Evolutionary conservation across 2,113 vertebrate genomes (phyloP), one percentile per base, ranked within the genome.

Genomic region (Mustela nigripes): DNA sequence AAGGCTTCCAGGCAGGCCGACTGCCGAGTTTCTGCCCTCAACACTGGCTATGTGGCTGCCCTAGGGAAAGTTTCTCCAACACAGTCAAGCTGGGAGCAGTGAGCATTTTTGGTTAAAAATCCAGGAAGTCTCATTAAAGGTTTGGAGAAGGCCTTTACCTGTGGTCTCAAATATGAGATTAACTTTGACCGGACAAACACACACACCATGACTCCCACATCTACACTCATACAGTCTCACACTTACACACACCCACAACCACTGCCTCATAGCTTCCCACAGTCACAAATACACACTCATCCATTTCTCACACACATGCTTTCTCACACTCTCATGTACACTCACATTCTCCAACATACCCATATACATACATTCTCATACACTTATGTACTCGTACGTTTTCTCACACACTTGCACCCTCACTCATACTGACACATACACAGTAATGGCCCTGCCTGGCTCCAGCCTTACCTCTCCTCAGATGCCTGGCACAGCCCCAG

Each of bases 181-280:
- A 80, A 56, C 58, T 95, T 95, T 95, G 58, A 94, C 28, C 65
- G 33, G 31, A 82, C 14, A 60, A 78, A 94, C 48, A 78, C 10
- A 33, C 50, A 22, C 26, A 88, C 11, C 11, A 7, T 69, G 69
- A 91, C 19, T 74, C 36, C 94, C 78, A 71, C 10, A 39, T 39
- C 33, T 26, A 48, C 26, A n/a, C n/a, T 73, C n/a, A 42, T 12
- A 24, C 15, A 12, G 12, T 74, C 58, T 93, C 53, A 74, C 65
- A 80, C 12, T n/a, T 8, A 36, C 4, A 58, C 10, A 67, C 5
- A 15, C 63, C 33, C 14, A 15, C 5, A 16, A 5, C 28, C 15
- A 14, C 6, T 42, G 21, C 48, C 74, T 50, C 31, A 26, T 48
- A 36, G 53, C 53, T 19, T 11, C 24, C 58, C 62, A 53, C 12